These are phyloP conservation scores for Sinotaia quadrata DNA, from an alignment of 2,888 invertebrate genomes.

Conservation along the genomic window DNA sequence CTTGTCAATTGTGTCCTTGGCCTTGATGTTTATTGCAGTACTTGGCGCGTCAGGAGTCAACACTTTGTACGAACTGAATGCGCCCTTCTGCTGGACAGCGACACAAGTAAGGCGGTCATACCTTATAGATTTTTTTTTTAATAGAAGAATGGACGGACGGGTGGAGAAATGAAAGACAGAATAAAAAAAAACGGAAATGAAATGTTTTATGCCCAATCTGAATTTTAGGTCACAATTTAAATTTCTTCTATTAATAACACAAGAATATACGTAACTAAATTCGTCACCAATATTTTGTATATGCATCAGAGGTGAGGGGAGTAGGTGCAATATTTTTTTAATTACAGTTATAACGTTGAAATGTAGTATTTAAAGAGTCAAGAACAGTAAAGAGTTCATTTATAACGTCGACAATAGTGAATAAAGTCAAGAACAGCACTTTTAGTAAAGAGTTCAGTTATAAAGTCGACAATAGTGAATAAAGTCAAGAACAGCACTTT, in stretches of 20 bases:
- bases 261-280: not conserved
- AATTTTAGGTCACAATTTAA: not conserved
- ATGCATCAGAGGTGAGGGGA: no score
- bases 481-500: no score
- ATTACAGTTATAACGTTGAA: no score
- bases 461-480: no score
- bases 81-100: conserved; percentile 50
- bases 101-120: not conserved
- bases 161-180: not conserved
- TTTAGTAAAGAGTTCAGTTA: no score
- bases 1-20: not conserved
- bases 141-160: not conserved
- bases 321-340: no score
- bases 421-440: no score
- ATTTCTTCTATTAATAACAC: not conserved
- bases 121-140: not conserved
- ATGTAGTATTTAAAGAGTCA: no score
- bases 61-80: conserved; percentile 39
- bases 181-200: not conserved
- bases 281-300: not conserved
- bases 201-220: not conserved
- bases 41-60: conserved; percentile 38
- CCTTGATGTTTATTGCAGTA: conserved; percentile 34
- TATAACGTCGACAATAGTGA: no score
- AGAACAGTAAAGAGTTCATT: no score